Conservation (phyloP, 2,888 invertebrate genomes). For the Lydus trimaculatus region DNA sequence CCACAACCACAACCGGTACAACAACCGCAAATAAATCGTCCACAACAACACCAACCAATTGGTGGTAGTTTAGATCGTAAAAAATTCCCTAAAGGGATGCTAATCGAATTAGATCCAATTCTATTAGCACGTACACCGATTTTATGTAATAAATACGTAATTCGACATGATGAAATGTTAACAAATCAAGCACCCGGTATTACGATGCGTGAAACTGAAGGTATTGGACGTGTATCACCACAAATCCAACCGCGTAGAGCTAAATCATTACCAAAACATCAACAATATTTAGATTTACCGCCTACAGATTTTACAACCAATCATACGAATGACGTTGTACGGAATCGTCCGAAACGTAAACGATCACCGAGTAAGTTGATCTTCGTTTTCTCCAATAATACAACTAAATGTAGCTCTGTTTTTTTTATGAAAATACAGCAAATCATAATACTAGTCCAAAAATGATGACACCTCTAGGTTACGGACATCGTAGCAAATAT, state of each 20-base stretch:
- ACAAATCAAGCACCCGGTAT: conserved; percentile 51
- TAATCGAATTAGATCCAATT: conserved; percentile 56
- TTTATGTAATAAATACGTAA: conserved; percentile 74
- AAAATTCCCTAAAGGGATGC: conserved; percentile 43
- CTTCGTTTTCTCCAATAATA: background rate
- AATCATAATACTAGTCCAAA: conserved; percentile 63
- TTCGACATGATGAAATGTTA: conserved; percentile 61
- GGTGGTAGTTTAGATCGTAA: conserved; percentile 56
- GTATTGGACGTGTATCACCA: conserved; percentile 27
- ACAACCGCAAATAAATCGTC: conserved; percentile 24
- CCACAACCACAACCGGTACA: conserved; percentile 42
- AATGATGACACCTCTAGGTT: conserved; percentile 75
- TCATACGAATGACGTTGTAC: conserved; percentile 21
- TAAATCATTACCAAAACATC: conserved; percentile 45
- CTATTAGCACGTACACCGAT: conserved; percentile 66
- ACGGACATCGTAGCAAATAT: conserved; percentile 68
- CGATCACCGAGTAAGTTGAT: conserved; percentile 24
- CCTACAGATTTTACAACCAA: conserved; percentile 14
- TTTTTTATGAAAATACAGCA: conserved; percentile 46
- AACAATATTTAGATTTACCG: conserved; percentile 14
- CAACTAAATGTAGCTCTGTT: background rate
- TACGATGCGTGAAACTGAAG: conserved; percentile 35
- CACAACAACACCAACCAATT: conserved; percentile 18
- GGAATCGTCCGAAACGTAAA: conserved; percentile 12
- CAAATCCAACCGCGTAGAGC: conserved; percentile 40